Percentiles rank a stretch among this genome's conserved stretches.
Evolutionary conservation across 2,888 invertebrate genomes (phyloP).

Genomic region (Cantharis rufa): DNA sequence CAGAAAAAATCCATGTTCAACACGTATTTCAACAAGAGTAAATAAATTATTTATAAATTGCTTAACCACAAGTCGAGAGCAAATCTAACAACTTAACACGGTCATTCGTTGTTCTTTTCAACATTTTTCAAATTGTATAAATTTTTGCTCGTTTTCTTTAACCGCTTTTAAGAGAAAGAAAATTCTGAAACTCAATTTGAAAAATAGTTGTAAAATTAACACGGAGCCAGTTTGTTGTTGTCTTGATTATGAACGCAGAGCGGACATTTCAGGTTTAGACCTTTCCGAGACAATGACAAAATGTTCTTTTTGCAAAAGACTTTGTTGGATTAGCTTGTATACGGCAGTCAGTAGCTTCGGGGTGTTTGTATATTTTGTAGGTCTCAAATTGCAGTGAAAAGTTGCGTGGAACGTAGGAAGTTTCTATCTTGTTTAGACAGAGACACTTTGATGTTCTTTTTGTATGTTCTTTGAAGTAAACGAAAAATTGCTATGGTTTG

Average conservation of each 20-base stretch:
- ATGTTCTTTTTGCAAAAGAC: neutral
- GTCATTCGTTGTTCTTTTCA: neutral
- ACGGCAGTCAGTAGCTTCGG: neutral
- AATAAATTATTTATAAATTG: neutral
- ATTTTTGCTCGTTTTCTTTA: neutral
- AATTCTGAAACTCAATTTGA: neutral
- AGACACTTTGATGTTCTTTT: neutral
- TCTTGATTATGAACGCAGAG: neutral
- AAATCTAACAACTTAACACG: neutral
- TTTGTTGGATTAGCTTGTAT: neutral
- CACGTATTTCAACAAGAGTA: neutral
- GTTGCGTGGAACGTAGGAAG: neutral
- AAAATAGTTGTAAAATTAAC: neutral
- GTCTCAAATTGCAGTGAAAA: neutral
- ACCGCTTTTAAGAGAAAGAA: neutral
- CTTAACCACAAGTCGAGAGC: neutral
- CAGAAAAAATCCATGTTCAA: neutral
- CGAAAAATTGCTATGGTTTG: neutral
- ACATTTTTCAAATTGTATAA: neutral
- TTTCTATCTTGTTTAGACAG: neutral
- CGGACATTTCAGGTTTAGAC: neutral
- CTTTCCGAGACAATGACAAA: neutral
- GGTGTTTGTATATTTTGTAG: neutral
- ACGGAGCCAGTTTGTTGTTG: neutral
- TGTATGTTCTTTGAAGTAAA: neutral